Percentiles rank a stretch among this genome's conserved stretches.
Conservation (phyloP, 1,140 invertebrate genomes). For the Lamellibrachia luymesi region DNA sequence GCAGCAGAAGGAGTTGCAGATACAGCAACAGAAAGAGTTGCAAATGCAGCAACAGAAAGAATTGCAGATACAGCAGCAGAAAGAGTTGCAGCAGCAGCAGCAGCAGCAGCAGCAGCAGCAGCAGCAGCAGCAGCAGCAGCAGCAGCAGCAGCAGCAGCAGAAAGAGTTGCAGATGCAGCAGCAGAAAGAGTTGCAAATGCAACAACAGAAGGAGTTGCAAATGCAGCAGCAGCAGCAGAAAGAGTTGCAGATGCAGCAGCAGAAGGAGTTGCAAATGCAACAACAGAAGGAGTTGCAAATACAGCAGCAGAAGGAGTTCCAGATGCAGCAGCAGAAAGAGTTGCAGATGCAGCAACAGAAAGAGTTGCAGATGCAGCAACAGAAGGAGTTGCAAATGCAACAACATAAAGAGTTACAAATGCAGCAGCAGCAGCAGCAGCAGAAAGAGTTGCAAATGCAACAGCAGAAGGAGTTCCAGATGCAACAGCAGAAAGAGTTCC, state of each 20-base stretch:
- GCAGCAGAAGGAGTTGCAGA: neutral
- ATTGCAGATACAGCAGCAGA: neutral
- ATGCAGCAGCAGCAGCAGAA: neutral
- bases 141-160: neutral
- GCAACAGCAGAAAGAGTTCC: neutral
- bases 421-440: neutral
- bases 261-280: neutral
- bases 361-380: neutral
- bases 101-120: neutral
- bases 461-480: neutral
- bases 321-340: neutral
- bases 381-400: neutral
- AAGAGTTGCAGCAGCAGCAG: neutral
- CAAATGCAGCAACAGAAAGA: neutral
- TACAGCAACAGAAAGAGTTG: neutral
- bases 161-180: neutral
- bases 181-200: neutral
- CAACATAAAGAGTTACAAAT: neutral
- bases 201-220: neutral
- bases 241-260: neutral
- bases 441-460: neutral
- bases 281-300: neutral
- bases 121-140: neutral
- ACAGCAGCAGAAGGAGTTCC: neutral
- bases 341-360: neutral